Conservation (phyloP, 2,888 invertebrate genomes). For the Andrena camellia region DNA sequence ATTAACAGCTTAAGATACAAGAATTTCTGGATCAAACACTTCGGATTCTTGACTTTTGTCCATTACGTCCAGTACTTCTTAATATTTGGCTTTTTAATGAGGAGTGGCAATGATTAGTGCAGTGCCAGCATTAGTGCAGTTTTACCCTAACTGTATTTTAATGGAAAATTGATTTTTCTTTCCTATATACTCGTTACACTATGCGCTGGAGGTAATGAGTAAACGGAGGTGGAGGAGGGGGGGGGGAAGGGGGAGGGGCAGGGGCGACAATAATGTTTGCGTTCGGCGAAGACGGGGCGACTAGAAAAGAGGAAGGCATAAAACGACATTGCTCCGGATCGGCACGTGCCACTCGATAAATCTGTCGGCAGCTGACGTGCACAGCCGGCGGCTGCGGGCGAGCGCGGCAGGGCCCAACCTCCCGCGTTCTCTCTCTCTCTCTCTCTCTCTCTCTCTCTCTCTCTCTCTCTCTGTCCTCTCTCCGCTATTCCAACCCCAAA, state of each 20-base stretch:
- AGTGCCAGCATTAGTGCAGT: no score
- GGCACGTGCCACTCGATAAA: slow-evolving; percentile 85
- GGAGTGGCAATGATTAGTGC: no score
- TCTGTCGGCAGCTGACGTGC: slow-evolving; percentile 84
- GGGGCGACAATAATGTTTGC: slow-evolving; percentile 63
- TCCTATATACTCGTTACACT: no score
- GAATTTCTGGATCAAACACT: no score
- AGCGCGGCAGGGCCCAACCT: slow-evolving; percentile 46
- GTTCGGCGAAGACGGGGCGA: slow-evolving; percentile 54
- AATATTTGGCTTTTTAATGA: no score
- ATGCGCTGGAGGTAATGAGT: no score
- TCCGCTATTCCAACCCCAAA: not conserved
- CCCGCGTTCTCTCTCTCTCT: slow-evolving; percentile 52
- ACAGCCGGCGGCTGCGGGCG: slow-evolving; percentile 77
- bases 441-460: slow-evolving; percentile 43
- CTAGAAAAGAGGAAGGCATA: slow-evolving; percentile 65
- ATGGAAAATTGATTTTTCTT: no score
- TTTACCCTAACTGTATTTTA: no score
- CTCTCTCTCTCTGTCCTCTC: slow-evolving; percentile 32
- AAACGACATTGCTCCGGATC: slow-evolving; percentile 79
- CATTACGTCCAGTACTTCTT: no score
- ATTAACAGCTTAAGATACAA: no score
- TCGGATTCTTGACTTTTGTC: no score
- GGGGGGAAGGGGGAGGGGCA: not conserved
- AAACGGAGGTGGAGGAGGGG: not conserved